These are phyloP conservation scores for Drosophila busckii DNA, from an alignment of 1,140 invertebrate species.

Conservation along the genomic window DNA sequence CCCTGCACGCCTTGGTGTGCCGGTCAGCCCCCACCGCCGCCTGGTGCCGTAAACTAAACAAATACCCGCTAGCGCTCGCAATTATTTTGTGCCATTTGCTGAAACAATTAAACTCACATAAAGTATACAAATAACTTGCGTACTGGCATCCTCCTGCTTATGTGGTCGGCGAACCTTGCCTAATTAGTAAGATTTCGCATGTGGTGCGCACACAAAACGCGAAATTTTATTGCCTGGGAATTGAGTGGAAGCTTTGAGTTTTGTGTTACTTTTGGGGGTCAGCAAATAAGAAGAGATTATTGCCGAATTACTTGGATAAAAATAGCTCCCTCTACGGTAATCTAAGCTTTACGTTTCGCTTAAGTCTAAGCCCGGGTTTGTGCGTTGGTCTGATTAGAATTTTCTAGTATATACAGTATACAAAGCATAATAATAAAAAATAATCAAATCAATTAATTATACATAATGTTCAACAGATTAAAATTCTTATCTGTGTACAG, in stretches of 20 bases:
- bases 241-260: slow-evolving; percentile 14
- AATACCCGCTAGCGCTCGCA: not conserved
- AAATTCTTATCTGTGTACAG: no score
- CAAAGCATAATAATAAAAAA: no score
- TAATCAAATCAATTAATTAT: no score
- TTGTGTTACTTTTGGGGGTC: not conserved
- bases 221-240: slow-evolving; percentile 16
- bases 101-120: slow-evolving; percentile 51
- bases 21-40: slow-evolving; percentile 40
- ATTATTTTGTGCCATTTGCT: slow-evolving; percentile 44
- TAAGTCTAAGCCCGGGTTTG: no score
- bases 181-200: slow-evolving; percentile 39
- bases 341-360: no score
- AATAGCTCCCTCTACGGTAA: no score
- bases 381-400: no score
- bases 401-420: no score
- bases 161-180: slow-evolving; percentile 8
- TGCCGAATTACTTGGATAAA: no score
- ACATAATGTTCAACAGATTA: no score
- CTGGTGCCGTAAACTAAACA: slow-evolving; percentile 38
- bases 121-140: slow-evolving; percentile 46
- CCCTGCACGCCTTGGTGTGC: slow-evolving; percentile 43
- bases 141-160: slow-evolving; percentile 3
- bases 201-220: not conserved
- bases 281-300: no score